phyloP scores from a whole-genome alignment of 30 jellyfish, hydroid and myxozoan genomes.

The Aurelia sp. region DNA sequence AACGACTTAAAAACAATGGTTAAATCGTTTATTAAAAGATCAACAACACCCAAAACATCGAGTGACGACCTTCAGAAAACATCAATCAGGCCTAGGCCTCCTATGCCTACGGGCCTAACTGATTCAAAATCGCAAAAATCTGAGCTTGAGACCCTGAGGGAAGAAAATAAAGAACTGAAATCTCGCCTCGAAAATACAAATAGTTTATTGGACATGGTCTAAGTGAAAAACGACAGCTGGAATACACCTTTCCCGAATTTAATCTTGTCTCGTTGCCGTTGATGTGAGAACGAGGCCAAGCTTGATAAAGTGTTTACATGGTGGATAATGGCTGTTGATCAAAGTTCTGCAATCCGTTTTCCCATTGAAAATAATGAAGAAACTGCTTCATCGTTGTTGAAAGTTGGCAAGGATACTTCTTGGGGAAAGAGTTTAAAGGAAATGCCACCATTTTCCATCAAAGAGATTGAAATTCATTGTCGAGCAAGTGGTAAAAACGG shows the following conservation, averaged over 20 bases:
- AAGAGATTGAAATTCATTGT: slow-evolving; percentile 38
- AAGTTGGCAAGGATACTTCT: not conserved
- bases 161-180: too few species aligned
- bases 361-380: slow-evolving; percentile 3
- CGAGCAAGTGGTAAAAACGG: slow-evolving; percentile 40
- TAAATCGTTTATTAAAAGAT: too few species aligned
- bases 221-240: too few species aligned
- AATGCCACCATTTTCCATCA: slow-evolving; percentile 42
- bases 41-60: too few species aligned
- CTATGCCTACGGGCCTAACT: too few species aligned
- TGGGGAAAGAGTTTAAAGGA: slow-evolving; percentile 54
- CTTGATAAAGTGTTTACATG: slow-evolving; percentile 9
- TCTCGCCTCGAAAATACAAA: too few species aligned
- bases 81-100: too few species aligned
- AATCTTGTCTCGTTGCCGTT: slow-evolving; percentile 8
- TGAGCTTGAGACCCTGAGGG: too few species aligned
- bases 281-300: slow-evolving; percentile 6
- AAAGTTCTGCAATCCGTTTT: slow-evolving; percentile 4
- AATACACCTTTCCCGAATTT: slow-evolving; percentile 33
- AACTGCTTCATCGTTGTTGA: not conserved
- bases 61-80: too few species aligned
- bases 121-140: too few species aligned
- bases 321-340: slow-evolving; percentile 9
- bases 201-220: too few species aligned
- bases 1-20: too few species aligned